Conservation (phyloP, 2,797 vertebrate genomes). For the Poecilia velifera region DNA sequence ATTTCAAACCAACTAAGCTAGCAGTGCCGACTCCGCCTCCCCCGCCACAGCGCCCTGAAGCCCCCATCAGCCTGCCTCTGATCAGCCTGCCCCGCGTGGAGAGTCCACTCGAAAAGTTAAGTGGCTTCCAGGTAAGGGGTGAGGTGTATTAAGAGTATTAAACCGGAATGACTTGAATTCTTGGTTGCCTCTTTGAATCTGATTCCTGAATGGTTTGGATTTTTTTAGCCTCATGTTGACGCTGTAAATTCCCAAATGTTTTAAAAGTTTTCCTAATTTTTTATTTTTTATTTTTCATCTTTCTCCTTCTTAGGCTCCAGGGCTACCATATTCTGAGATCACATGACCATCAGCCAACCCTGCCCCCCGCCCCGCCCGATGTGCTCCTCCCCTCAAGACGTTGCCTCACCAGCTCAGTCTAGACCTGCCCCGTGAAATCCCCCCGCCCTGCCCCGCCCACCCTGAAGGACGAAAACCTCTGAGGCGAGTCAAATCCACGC, state of each 20-base stretch:
- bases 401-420: constrained; percentile 89
- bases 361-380: constrained; percentile 85
- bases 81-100: constrained; percentile 84
- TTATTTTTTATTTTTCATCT: not conserved
- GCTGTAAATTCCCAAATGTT: not conserved
- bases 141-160: constrained; percentile 24
- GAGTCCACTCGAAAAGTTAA: constrained; percentile 94
- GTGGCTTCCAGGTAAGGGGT: constrained; percentile 91
- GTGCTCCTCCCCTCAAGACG: constrained; percentile 87
- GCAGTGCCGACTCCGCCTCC: constrained; percentile 34
- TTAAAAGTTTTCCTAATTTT: not conserved
- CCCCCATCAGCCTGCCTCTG: constrained; percentile 77
- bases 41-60: constrained; percentile 74
- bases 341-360: constrained; percentile 91
- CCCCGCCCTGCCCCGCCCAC: constrained; percentile 72
- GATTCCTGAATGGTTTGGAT: not conserved
- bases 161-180: not conserved
- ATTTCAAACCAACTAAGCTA: constrained; percentile 83
- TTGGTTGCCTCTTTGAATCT: not conserved
- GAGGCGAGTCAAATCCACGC: constrained; percentile 80
- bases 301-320: constrained; percentile 79
- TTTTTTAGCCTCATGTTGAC: not conserved
- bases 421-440: constrained; percentile 72
- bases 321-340: constrained; percentile 89
- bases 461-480: constrained; percentile 70